Base-by-base conservation (phyloP, 2,888 invertebrate genomes). In the Encarsia formosa region DNA sequence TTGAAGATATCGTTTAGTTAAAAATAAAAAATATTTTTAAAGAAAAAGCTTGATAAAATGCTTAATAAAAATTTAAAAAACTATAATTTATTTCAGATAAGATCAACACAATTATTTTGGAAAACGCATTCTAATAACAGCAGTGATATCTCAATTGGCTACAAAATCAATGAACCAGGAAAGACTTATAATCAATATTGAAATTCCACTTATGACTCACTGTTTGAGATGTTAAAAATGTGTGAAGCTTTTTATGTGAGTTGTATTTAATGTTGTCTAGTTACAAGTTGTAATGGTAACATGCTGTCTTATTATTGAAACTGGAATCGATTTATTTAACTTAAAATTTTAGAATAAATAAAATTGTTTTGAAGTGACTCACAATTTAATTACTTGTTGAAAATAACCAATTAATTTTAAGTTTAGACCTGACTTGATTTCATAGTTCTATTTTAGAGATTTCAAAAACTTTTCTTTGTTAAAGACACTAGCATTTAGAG, bases 401-500 rank as follows among this genome's bases (percentile, higher is more conserved):
- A 52, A 46, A 46, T 24, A 44, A 45, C 26, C 22, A n/a, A n/a
- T n/a, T 49, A 18, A 42, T 54, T 48, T 54, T 23, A 47, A 35
- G n/a, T n/a, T n/a, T n/a, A n/a, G n/a, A n/a, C n/a, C n/a, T 60
- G 58, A 53, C 58, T 57, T 59, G 57, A 47, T 44, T 43, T 49
- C 5, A 19, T 13, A 22, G 29, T 40, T 16, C 37, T 42, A 37
- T 41, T 51, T 52, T 49, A 24, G 26, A 6, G 2, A 19, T 43
- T 45, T 56, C 47, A 26, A 45, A 53, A 31, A 9, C 38, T 42
- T 39, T 43, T 52, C 47, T 45, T 37, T 41, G 26, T 58, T 58
- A 56, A 60, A 59, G 55, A 61, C 59, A 63, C 58, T 57, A 57
- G 55, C 53, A 53, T 57, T 51, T 20, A 61, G 57, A 54, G 52